Base-by-base conservation (phyloP, 1,140 invertebrate genomes). In the Ylistrum balloti region DNA sequence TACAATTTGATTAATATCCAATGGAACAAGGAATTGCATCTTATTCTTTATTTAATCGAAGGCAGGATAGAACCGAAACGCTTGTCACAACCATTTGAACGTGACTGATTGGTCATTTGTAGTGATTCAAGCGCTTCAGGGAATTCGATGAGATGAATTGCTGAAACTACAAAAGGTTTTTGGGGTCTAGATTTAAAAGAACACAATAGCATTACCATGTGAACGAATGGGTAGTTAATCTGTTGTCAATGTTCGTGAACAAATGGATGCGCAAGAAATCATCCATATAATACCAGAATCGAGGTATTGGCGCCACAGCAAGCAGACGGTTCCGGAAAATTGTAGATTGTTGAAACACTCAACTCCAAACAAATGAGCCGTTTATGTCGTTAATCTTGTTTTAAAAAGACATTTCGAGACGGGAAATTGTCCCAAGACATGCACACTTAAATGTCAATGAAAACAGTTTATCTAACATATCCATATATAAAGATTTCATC, bases 41-140 rank as follows among this genome's bases (percentile, higher is more conserved):
- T 74, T 74, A 74, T 74, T 74, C 56, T 74, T 74, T 74, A 74
- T 74, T 74, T 74, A 74, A 74, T 74, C 56, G 56, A 74, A 74
- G 56, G 56, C 56, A 74, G 22, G 56, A 74, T 74, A 74, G 56
- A 74, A 74, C 22, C 56, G 56, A 74, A 74, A 28, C 56, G 56
- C 56, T 74, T 74, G 56, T 74, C 56, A 74, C 56, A 74, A 74
- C n/a, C 56, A 74, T 74, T 74, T 74, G 28, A 74, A 74, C 56
- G 56, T 74, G 56, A 74, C 56, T 74, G 56, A 74, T 74, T 74
- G 56, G 56, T 74, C 56, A 74, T 74, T 74, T 74, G 56, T 74
- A 74, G 56, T 74, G 56, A 74, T 74, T 74, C 56, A 74, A 74
- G 56, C 56, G 56, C 56, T 74, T 28, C 56, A 74, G 56, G 56